These are phyloP conservation scores for Lepilemur septentrionalis DNA, from an alignment of 2,797 vertebrate species.

Conservation along the genomic window DNA sequence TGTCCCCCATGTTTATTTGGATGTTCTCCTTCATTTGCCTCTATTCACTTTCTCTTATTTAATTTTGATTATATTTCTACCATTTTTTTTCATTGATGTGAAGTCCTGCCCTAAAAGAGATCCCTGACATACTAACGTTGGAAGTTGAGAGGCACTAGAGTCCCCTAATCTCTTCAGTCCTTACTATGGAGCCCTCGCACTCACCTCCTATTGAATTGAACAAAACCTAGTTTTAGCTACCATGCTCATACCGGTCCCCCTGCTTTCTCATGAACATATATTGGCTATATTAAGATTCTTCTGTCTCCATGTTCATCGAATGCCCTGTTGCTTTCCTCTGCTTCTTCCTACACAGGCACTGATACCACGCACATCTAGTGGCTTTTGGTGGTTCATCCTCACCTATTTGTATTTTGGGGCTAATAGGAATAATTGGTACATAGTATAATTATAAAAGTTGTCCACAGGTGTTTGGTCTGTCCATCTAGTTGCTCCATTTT, in stretches of 20 bases:
- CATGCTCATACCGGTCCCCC: not conserved
- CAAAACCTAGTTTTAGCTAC: not conserved
- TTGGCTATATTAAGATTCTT: not conserved
- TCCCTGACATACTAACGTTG: not conserved
- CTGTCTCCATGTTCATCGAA: not conserved
- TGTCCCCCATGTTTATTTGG: not conserved
- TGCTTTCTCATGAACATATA: not conserved
- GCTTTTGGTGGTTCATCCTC: not conserved
- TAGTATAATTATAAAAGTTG: not conserved
- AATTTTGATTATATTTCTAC: not conserved
- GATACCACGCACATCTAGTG: not conserved
- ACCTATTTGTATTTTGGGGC: not conserved
- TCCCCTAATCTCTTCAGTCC: not conserved
- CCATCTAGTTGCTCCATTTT: not conserved
- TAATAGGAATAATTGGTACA: not conserved
- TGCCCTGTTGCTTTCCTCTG: not conserved
- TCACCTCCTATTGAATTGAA: not conserved
- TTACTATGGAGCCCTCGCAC: not conserved
- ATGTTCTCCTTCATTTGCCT: not conserved
- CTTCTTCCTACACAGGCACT: not conserved
- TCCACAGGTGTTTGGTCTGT: no score
- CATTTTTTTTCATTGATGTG: not conserved
- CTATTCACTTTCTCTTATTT: not conserved
- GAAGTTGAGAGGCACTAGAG: not conserved
- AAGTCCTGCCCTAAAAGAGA: not conserved